A percentile compares a stretch with the other conserved stretches of the same genome.
phyloP scores from a whole-genome alignment of 1,140 invertebrate genomes.

The Agraylea sexmaculata region DNA sequence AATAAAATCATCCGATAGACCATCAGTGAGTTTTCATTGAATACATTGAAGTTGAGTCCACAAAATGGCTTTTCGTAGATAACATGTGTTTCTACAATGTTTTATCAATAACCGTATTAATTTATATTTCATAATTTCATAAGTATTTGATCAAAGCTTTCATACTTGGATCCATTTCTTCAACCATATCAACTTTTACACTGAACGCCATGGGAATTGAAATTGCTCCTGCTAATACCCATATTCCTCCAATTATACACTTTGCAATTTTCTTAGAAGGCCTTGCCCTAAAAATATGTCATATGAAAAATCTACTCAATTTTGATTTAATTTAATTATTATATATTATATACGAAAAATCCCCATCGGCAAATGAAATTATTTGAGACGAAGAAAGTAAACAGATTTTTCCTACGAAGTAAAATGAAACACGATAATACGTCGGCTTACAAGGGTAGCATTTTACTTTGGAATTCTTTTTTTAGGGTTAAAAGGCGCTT shows the following conservation, averaged over 20 bases:
- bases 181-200: constrained; percentile 32
- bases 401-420: too few species aligned
- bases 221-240: constrained; percentile 41
- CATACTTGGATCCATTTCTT: constrained; percentile 12
- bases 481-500: too few species aligned
- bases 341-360: too few species aligned
- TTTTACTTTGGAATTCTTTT: too few species aligned
- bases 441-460: too few species aligned
- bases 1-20: constrained; percentile 17
- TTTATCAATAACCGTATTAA: not conserved
- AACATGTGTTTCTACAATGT: constrained; percentile 10
- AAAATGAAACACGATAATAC: too few species aligned
- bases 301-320: not conserved
- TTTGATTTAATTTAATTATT: too few species aligned
- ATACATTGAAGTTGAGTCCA: too few species aligned
- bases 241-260: constrained; percentile 47
- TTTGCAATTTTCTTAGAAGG: constrained; percentile 48
- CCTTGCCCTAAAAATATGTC: constrained; percentile 35
- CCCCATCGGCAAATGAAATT: too few species aligned
- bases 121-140: too few species aligned
- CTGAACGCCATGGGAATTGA: constrained; percentile 46
- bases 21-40: constrained; percentile 15
- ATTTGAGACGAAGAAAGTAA: too few species aligned
- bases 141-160: too few species aligned
- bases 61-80: constrained; percentile 16